phyloP scores from a whole-genome alignment of 92 coral and sea anemone species.

The Pocillopora grandis region DNA sequence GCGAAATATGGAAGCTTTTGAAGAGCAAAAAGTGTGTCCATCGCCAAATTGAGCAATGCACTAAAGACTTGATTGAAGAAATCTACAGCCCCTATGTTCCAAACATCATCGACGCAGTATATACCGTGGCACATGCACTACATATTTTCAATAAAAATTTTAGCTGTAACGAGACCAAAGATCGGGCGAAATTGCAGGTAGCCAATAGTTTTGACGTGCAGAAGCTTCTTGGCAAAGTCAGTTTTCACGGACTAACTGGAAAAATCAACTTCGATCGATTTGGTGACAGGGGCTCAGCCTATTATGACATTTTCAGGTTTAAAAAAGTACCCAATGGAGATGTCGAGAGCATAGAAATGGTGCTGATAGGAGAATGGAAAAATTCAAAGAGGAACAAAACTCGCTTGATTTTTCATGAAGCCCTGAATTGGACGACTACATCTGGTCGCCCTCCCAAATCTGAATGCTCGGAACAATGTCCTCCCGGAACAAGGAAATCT shows the following conservation, averaged over 20 bases:
- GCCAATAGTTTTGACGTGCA: background rate
- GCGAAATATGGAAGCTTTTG: too few relatives aligned
- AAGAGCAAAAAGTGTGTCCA: too few relatives aligned
- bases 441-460: background rate
- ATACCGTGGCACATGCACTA: conserved; percentile 7
- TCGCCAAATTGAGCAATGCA: background rate
- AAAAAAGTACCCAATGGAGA: too few relatives aligned
- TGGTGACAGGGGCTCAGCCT: too few relatives aligned
- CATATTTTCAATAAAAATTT: background rate
- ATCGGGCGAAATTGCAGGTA: background rate
- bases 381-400: background rate
- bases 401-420: background rate
- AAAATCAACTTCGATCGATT: too few relatives aligned
- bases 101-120: conserved; percentile 1
- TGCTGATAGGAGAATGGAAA: background rate
- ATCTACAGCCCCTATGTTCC: background rate
- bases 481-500: conserved; percentile 34
- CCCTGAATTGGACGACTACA: background rate
- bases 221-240: too few relatives aligned
- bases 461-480: conserved; percentile 10
- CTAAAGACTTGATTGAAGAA: background rate
- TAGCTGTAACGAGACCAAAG: background rate
- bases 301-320: background rate
- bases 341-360: too few relatives aligned
- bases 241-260: too few relatives aligned